A percentile compares a stretch with the other conserved stretches of the same genome.
Evolutionary conservation across 2,797 vertebrate genomes (phyloP).

Genomic region (Rhabdophis nuchalis): DNA sequence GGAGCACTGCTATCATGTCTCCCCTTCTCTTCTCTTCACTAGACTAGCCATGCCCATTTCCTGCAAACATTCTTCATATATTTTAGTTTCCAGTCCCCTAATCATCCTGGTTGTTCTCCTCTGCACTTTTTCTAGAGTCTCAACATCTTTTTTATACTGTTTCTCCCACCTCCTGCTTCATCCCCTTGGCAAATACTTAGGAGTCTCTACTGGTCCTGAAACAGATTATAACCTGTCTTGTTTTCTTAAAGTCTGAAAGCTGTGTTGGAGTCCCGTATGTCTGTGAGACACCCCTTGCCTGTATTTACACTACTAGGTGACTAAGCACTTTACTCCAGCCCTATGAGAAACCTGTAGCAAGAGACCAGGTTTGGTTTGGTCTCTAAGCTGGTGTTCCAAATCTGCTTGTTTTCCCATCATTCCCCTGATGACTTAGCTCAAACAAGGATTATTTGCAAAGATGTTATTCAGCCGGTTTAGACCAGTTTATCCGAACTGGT

Average conservation of each 20-base stretch:
- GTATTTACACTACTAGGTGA: background rate
- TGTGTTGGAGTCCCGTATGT: background rate
- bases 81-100: no score
- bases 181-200: background rate
- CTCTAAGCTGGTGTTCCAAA: slow-evolving; percentile 36
- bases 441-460: slow-evolving; percentile 42
- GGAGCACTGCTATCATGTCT: no score
- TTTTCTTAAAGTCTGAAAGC: background rate
- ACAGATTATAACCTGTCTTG: background rate
- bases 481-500: no score
- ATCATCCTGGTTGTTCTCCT: no score
- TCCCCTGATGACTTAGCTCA: slow-evolving; percentile 47
- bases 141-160: background rate
- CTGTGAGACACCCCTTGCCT: background rate
- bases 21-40: no score
- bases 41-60: no score
- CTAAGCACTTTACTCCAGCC: background rate
- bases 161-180: background rate
- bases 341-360: background rate
- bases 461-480: no score
- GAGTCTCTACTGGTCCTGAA: background rate
- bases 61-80: no score
- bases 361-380: slow-evolving; percentile 1
- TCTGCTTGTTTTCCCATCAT: slow-evolving; percentile 44
- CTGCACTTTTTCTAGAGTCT: no score